A percentile compares a stretch with the other conserved stretches of the same genome.
phyloP scores from a whole-genome alignment of 1,140 invertebrate genomes.

The Asobara japonica region DNA sequence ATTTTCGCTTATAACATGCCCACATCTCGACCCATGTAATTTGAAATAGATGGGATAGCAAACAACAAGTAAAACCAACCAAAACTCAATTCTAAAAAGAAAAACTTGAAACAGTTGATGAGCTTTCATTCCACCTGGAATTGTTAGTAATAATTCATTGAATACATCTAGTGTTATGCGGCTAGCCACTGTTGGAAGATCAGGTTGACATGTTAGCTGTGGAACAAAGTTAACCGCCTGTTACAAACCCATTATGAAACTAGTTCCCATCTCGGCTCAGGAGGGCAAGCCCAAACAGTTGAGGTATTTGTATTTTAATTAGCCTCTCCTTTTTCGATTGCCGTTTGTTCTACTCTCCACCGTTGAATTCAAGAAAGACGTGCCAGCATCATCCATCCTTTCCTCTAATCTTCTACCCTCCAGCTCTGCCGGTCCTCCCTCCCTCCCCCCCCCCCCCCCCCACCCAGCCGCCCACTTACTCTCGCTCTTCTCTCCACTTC shows the following conservation, averaged over 20 bases:
- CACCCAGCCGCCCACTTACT: too few species aligned
- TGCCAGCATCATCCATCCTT: slow-evolving; percentile 22
- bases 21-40: too few species aligned
- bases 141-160: not conserved
- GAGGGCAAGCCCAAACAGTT: slow-evolving; percentile 46
- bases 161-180: not conserved
- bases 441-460: too few species aligned
- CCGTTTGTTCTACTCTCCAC: slow-evolving; percentile 49
- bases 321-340: slow-evolving; percentile 57
- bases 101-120: not conserved
- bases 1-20: too few species aligned
- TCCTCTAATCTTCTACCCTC: slow-evolving; percentile 26
- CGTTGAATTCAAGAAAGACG: slow-evolving; percentile 27
- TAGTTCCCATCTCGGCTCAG: slow-evolving; percentile 30
- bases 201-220: not conserved
- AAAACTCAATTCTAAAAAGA: not conserved
- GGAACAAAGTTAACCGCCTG: not conserved
- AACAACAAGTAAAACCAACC: too few species aligned
- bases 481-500: slow-evolving; percentile 24
- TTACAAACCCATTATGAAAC: slow-evolving; percentile 31
- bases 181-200: not conserved
- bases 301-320: slow-evolving; percentile 64
- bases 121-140: not conserved
- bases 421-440: not conserved
- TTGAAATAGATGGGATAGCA: too few species aligned